Evolutionary conservation across 2,797 vertebrate genomes (phyloP), one percentile per base, ranked within the genome.

Genomic region (Sebastes diploproa): DNA sequence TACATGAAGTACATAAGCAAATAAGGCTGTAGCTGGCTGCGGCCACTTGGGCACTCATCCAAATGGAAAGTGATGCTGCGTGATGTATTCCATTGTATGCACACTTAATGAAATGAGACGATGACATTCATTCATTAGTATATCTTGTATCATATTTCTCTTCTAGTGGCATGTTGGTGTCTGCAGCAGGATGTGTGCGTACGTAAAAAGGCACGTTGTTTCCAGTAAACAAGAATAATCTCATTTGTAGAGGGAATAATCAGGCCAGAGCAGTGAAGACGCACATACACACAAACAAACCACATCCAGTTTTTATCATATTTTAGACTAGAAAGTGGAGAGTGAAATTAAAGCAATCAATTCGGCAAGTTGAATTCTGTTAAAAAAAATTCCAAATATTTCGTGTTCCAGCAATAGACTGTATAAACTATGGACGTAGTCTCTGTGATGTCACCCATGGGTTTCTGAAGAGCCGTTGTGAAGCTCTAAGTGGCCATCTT

Each of bases 91-190:
- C 16, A 61, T 80, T 73, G 46, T 74, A 36, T 22, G 56, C 14
- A 6, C 80, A 89, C 65, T 88, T 89, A 89, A 90, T 90, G 84
- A 91, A 90, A 91, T 84, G 87, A 90, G 74, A 83, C 23, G 9
- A 83, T 20, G 69, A 56, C 74, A 79, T 32, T 36, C 50, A 66
- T 74, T 74, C 66, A 73, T 90, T 89, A 74, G 69, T 64, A 60
- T 22, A 34, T 30, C 73, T 74, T 67, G 72, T 25, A 60, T 83
- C 73, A 83, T 77, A 66, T 82, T 86, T 85, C 50, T 78, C 62
- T 42, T 42, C 38, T 42, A 60, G 56, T 25, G 80, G 72, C 66
- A 18, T 34, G 75, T 46, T 50, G 25, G 25, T 62, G 65, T 72
- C 32, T 16, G 11, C 29, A 64, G 34, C 16, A 16, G 67, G 32